Evolutionary conservation across 2,888 invertebrate species (phyloP), one percentile per base, ranked within the genome.

Genomic region (Cordilura impudica): DNA sequence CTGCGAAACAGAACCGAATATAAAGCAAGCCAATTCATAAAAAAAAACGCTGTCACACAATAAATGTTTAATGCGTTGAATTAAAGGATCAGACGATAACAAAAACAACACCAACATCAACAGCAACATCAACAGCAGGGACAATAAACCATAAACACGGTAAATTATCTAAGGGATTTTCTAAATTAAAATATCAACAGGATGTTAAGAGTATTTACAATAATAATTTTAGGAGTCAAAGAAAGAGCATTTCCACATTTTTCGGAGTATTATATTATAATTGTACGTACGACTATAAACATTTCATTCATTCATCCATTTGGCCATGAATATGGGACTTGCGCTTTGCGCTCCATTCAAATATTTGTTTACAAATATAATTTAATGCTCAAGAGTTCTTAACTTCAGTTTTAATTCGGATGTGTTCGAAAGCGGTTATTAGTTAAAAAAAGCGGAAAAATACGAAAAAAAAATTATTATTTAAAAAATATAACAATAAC

Each of bases 181-280:
- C 35, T 49, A n/a, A n/a, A n/a, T 35, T 12, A 47, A 75, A 49
- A 71, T 75, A 74, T 71, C 79, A 79, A 79, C 79, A 79, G 79
- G 79, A 79, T 74, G 79, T 75, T 79, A 75, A 79, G 75, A 79
- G 79, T 21, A 21, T 39, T 60, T 65, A 14, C 16, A 51, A 47
- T n/a, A 54, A 5, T 12, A 1, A 31, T 31, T 35, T 39, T 31
- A 63, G 31, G 19, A 49, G 43, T 8, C 3, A 12, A n/a, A 4
- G 6, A 39, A 16, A 54, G 43, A 61, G 51, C 54, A 23, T 35
- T 43, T 18, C 19, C 14, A n/a, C 21, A 23, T 0, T 12, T 35
- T 69, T 70, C 75, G 71, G 75, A 75, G 61, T 75, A 8, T 16
- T 2, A 5, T 21, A 3, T 23, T 14, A 8, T n/a, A 21, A 14